Base-by-base conservation (phyloP, 2,888 invertebrate genomes). In the Mythimna vitellina region DNA sequence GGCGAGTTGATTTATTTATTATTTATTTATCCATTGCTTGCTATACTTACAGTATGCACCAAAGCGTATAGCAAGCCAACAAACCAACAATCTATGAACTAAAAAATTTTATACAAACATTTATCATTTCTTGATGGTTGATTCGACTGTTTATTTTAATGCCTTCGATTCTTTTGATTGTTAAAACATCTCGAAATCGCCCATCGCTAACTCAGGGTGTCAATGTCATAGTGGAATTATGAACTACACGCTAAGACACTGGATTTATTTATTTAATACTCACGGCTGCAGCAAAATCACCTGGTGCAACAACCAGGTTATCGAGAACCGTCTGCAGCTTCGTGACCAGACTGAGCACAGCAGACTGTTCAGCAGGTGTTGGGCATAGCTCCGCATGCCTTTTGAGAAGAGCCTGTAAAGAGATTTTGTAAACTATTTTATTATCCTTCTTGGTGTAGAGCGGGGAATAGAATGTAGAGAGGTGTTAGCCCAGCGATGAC, bases 261-360 rank as follows among this genome's bases (percentile, higher is more conserved):
- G 3, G n/a, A n/a, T 51, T n/a, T n/a, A 9, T 9, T 51, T 9
- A n/a, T n/a, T n/a, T 6, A 20, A 69, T 84, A 97, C 98, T 97
- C 96, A 99, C 99, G 93, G 99, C 99, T 81, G 99, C 99, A 91
- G 98, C 99, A 90, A 99, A 99, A 78, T 97, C 98, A 42, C 99
- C 99, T 0, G 99, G 99, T 0, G 99, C 98, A 0, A 99, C 98
- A 17, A 99, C 99, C 29, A 99, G 95, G 92, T 99, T 99, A 91
- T 99, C 99, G 69, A 99, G 96, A 38, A 99, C 99, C 0, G 98
- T 97, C 92, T 99, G 99, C n/a, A 99, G 97, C 94, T 99, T 99
- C 0, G 99, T 99, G 49, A 99, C 99, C 25, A 99, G 97, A 93
- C 99, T 99, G 46, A 99, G 97, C 67, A 99, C 98, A 0, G 99